Evolutionary conservation across 2,888 invertebrate species (phyloP), one percentile per base, ranked within the genome.

Genomic region (Dynastes maya): DNA sequence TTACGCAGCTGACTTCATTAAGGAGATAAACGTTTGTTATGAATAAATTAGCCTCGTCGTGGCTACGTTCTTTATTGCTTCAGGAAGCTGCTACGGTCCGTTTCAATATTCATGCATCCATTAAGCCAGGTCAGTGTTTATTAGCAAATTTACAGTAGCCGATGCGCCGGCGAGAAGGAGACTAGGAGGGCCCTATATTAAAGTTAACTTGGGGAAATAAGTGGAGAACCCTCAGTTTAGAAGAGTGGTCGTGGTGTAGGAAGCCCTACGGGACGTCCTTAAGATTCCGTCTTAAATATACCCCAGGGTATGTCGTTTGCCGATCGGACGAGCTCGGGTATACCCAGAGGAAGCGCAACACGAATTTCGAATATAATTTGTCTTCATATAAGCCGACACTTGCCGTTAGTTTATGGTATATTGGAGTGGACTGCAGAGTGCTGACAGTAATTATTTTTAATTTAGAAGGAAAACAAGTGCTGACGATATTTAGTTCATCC

Each of bases 51-150:
- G n/a, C n/a, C 37, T 58, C 32, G 22, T 1, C 40, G 55, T 22
- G 27, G 55, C 51, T 37, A 16, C 27, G 16, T 37, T 71, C 55
- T 71, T 71, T 71, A 71, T 71, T 13, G 71, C 16, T 55, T 11
- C 51, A 55, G 71, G 55, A 58, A 71, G n/a, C 71, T 37, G 68
- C 27, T 68, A 68, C 16, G 37, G 71, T 37, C 58, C 37, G 16
- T 55, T 71, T 71, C 71, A 71, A 71, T 71, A 71, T 71, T 71
- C 71, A 71, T 71, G 55, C 27, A 55, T 71, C 71, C 71, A 71
- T 71, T 71, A 71, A 71, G 71, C 37, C 32, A 71, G 71, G 71
- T 71, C 71, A 71, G 71, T 71, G 71, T 71, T 71, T 71, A 71
- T 71, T 71, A 71, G 55, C 58, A 37, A 55, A 71, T 71, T 71